These are phyloP conservation scores for Lepidocyrtinus sp. DNA, from an alignment of 2,888 invertebrate species.

Conservation along the genomic window DNA sequence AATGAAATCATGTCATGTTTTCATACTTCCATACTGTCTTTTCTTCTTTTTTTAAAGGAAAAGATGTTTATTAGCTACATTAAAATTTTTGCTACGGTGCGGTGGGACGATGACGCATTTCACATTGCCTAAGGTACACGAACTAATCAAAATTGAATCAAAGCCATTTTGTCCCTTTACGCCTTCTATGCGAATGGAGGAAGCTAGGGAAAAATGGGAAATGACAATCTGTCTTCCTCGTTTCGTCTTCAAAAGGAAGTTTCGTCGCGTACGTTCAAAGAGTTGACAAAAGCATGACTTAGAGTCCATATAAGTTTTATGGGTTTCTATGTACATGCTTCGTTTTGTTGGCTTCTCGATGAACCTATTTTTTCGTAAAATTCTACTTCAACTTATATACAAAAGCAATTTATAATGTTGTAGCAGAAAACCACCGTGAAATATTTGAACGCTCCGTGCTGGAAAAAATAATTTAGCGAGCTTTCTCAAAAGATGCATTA, in stretches of 20 bases:
- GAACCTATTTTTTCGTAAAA: no score
- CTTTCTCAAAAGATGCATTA: not conserved
- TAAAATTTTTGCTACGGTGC: not conserved
- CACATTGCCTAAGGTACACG: not conserved
- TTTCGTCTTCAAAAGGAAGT: not conserved
- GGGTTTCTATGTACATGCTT: no score
- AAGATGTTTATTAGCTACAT: not conserved
- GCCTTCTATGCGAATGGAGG: not conserved
- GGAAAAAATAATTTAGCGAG: no score
- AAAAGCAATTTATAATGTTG: no score
- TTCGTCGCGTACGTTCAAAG: no score
- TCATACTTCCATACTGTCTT: not conserved
- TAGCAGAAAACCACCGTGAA: no score
- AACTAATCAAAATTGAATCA: conserved; percentile 42
- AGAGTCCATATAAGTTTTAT: no score
- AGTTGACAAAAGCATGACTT: no score
- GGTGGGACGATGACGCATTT: not conserved
- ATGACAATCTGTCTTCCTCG: not conserved
- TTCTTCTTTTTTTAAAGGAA: not conserved
- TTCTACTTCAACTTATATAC: no score
- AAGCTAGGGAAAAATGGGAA: not conserved
- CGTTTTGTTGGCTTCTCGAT: no score
- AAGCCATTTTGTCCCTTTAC: conserved; percentile 35
- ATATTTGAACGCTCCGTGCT: no score
- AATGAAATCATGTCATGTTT: not conserved